Evolutionary conservation across 2,797 vertebrate species (phyloP).

Genomic region (Xiphorhynchus erythropygius): DNA sequence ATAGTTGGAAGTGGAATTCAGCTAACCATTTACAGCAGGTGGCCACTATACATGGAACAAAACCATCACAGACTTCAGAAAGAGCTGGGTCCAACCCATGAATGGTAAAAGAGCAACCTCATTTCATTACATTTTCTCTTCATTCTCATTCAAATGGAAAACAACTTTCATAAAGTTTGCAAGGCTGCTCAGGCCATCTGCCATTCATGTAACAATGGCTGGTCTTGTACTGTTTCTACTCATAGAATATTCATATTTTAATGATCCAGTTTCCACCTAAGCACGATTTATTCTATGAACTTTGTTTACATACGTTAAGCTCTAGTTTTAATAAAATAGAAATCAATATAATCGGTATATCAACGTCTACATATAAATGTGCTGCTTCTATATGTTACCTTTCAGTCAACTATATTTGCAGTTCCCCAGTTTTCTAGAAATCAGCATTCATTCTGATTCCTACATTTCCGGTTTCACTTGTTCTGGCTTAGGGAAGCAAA

Average conservation of each 20-base stretch:
- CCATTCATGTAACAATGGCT: neutral
- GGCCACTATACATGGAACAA: neutral
- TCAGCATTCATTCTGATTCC: neutral
- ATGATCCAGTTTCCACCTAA: neutral
- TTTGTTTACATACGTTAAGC: neutral
- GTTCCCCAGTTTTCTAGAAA: neutral
- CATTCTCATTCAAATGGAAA: constrained; percentile 14
- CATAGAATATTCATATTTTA: neutral
- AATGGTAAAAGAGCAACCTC: neutral
- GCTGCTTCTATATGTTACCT: neutral
- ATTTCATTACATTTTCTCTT: constrained; percentile 1
- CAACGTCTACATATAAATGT: neutral
- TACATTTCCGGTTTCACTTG: neutral
- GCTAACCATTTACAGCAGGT: neutral
- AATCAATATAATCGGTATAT: neutral
- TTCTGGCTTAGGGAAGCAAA: neutral
- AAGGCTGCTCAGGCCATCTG: constrained; percentile 1
- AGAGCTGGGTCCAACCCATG: neutral
- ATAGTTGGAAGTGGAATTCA: neutral
- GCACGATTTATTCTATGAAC: neutral
- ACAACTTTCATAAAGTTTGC: constrained; percentile 10
- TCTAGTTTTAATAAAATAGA: neutral
- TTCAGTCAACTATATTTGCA: neutral
- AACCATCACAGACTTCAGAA: neutral
- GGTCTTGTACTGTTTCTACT: neutral